These are phyloP conservation scores for Lomographa bimaculata DNA, from an alignment of 2,888 invertebrate species.

Conservation along the genomic window DNA sequence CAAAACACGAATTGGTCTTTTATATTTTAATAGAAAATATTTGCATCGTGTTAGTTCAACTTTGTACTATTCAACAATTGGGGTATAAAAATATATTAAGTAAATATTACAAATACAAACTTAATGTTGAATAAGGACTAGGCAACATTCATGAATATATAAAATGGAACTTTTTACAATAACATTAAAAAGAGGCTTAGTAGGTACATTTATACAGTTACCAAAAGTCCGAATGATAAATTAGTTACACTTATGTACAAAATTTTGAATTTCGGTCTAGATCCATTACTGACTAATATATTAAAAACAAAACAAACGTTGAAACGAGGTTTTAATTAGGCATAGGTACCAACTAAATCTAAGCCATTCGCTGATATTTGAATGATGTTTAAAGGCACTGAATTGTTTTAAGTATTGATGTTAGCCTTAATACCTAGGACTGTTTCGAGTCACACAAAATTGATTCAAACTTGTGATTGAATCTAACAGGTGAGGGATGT, in stretches of 20 bases:
- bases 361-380: slow-evolving; percentile 27
- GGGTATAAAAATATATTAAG: slow-evolving; percentile 27
- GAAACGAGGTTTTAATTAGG: slow-evolving; percentile 28
- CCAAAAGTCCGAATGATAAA: slow-evolving; percentile 18
- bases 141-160: too few species aligned
- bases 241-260: slow-evolving; percentile 30
- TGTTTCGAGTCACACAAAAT: slow-evolving; percentile 52
- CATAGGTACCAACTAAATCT: slow-evolving; percentile 23
- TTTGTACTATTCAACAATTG: slow-evolving; percentile 60
- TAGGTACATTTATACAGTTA: slow-evolving; percentile 20
- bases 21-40: slow-evolving; percentile 79
- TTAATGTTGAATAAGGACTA: neutral
- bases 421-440: slow-evolving; percentile 34
- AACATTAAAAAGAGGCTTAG: slow-evolving; percentile 17
- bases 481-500: slow-evolving; percentile 63
- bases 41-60: slow-evolving; percentile 66
- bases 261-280: slow-evolving; percentile 43
- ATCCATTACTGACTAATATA: slow-evolving; percentile 16
- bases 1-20: slow-evolving; percentile 79
- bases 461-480: slow-evolving; percentile 62
- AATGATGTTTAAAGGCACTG: slow-evolving; percentile 14
- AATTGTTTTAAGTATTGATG: slow-evolving; percentile 19
- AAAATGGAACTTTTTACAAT: too few species aligned
- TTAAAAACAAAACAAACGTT: slow-evolving; percentile 24
- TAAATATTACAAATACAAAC: slow-evolving; percentile 3